Evolutionary conservation across 2,113 vertebrate species (phyloP).

Genomic region (Probosciger aterrimus): DNA sequence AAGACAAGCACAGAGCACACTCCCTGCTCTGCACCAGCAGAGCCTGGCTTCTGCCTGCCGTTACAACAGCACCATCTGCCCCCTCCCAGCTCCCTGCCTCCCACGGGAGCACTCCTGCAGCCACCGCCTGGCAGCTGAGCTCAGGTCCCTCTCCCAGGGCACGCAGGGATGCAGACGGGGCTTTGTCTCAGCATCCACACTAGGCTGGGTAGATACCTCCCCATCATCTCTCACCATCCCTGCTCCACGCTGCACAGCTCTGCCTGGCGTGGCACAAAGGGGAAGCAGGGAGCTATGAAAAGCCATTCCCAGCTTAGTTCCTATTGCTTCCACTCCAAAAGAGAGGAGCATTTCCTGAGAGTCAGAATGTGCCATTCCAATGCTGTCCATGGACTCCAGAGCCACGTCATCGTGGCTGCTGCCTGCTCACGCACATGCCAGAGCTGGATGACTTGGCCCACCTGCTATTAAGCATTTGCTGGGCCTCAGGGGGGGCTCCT

Average conservation of each 20-base stretch:
- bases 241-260: background rate
- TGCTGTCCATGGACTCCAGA: rapidly evolving
- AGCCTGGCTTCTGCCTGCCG: rapidly evolving
- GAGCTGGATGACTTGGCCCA: background rate
- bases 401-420: rapidly evolving
- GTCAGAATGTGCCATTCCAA: background rate
- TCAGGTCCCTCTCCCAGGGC: background rate
- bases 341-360: background rate
- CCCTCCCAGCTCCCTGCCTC: background rate
- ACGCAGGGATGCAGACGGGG: rapidly evolving
- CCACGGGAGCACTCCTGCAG: background rate
- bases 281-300: background rate
- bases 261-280: background rate
- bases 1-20: background rate
- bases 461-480: background rate
- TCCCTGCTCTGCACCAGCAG: background rate
- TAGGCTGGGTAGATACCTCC: background rate
- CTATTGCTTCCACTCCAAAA: background rate
- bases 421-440: background rate
- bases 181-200: background rate
- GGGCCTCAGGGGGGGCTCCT: background rate
- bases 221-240: background rate
- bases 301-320: background rate
- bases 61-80: background rate
- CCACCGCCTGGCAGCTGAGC: background rate